Base-by-base conservation (phyloP, 2,888 invertebrate species). In the Horisme vitalbata region DNA sequence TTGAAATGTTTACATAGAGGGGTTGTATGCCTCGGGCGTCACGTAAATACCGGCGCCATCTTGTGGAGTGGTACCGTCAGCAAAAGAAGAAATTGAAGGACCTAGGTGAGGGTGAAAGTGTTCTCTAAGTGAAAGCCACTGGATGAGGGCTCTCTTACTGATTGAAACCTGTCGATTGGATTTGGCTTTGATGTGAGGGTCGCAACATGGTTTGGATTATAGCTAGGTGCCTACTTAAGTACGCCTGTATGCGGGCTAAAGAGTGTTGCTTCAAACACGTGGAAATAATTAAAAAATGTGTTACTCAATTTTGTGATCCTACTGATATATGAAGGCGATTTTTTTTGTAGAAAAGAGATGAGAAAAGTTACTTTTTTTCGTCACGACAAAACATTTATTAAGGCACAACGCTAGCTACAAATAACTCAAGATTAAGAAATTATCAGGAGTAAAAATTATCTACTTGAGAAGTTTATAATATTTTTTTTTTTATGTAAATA, bases 1-100 rank as follows among this genome's bases (percentile, higher is more conserved):
- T 82, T 70, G 63, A 65, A 80, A 83, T 87, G 86, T 88, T 88
- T 88, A 89, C 78, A 85, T 89, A 88, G 83, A 87, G 85, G 87
- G 86, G 71, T 62, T 51, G 66, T 44, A 59, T 54, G 65, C 65
- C 55, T 48, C 61, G 65, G 61, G 60, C 67, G 61, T 61, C 26
- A 6, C 9, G 77, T 73, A 80, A 79, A 78, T 75, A 71, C 66
- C 69, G 43, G 52, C 83, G 89, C 89, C 89, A 87, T 88, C 77
- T 87, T 88, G 85, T 61, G 55, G 24, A 45, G 50, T 37, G 26
- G 81, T 79, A 85, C 71, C 69, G 86, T 81, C 83, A 75, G 83
- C 84, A 84, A 59, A 72, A 69, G 52, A 38, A 49, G 59, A 57
- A 46, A 39, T 30, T 51, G 45, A 41, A 41, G 39, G 31, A 27